Evolutionary conservation across 2,113 vertebrate genomes (phyloP), one percentile per base, ranked within the genome.

Genomic region (Oncorhynchus nerka): DNA sequence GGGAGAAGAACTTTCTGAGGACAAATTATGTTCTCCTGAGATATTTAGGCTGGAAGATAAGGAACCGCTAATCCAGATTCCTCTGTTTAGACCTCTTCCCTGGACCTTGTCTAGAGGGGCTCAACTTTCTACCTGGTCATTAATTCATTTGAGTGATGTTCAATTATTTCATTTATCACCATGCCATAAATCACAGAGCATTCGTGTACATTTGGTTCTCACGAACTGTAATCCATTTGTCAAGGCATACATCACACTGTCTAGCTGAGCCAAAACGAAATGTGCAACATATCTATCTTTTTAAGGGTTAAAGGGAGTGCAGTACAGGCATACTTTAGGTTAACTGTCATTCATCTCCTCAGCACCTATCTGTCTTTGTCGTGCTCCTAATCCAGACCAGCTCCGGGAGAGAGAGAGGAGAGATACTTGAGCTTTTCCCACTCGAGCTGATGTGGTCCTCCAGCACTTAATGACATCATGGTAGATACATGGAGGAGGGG

Each of bases 131-230:
- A 84, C 45, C 73, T 73, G 85, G 84, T 78, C 89, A 89, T 90
- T 89, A 85, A 90, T 82, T 82, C 72, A 22, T 11, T 68, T 76
- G 57, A 79, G 80, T 79, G 79, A 84, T 64, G 77, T 83, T 78
- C 49, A 82, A 77, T 57, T 82, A 90, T 88, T 89, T 84, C 89
- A 87, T 90, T 89, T 87, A 28, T 67, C 24, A 24, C 11, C 24
- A 67, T 11, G 11, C 24, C 59, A 28, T 67, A 15, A 28, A 13
- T 67, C 11, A 67, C 5, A 15, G 26, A 24, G 30, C 71, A 79
- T 82, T 7, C 8, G 24, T 75, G 81, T 79, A 83, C 69, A 69
- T 78, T 75, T 71, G 79, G 75, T 80, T 88, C 80, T 78, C 26
- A 81, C 73, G 67, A 71, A 72, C 34, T 62, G 66, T 65, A 24